Conservation (phyloP, 2,113 vertebrate species). For the Uropsilus gracilis region DNA sequence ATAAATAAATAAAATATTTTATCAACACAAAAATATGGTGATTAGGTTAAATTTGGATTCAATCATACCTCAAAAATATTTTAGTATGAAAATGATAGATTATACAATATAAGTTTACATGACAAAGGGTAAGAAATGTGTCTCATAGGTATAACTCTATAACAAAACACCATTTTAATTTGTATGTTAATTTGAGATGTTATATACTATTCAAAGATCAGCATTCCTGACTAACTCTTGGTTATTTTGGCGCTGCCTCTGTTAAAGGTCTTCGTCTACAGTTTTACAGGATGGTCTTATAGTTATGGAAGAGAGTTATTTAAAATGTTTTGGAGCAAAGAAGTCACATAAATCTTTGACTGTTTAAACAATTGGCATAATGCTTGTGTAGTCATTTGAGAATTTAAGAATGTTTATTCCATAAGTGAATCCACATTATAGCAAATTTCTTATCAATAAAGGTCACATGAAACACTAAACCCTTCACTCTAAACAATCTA, state of each 20-base stretch:
- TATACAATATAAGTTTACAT: background rate
- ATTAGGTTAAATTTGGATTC: background rate
- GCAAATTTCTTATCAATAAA: background rate
- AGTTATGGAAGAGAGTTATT: background rate
- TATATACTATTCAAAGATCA: background rate
- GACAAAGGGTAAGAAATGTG: background rate
- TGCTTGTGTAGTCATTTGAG: background rate
- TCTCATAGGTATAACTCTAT: background rate
- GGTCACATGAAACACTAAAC: background rate
- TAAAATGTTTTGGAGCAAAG: background rate
- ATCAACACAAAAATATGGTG: background rate
- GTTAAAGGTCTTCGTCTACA: background rate
- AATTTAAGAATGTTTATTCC: background rate
- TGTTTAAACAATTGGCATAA: background rate
- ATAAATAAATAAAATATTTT: too few species aligned
- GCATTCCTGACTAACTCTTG: background rate
- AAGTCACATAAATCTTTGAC: background rate
- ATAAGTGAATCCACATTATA: background rate
- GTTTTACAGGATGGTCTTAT: background rate
- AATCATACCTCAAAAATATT: background rate
- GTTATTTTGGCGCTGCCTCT: background rate
- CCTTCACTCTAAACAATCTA: background rate
- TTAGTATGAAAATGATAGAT: background rate
- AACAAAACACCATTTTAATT: background rate
- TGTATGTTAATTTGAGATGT: background rate